phyloP scores from a whole-genome alignment of 2,113 vertebrate species.

The Martes martes region DNA sequence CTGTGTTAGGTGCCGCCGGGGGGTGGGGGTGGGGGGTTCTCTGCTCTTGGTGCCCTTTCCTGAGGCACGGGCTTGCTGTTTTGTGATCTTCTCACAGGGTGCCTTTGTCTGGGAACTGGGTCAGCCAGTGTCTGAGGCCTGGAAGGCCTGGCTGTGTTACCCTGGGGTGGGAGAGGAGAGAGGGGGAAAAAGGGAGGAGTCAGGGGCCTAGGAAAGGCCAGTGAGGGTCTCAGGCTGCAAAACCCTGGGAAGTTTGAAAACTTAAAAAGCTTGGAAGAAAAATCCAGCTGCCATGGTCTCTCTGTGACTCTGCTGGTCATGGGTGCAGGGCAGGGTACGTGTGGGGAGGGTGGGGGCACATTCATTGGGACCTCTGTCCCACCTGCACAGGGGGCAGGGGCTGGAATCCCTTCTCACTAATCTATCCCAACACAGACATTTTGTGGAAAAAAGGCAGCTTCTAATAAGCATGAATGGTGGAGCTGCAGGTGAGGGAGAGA shows the following conservation, averaged over 20 bases:
- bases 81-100: background rate
- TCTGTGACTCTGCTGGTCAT: background rate
- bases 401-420: background rate
- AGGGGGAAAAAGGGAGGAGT: background rate
- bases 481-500: background rate
- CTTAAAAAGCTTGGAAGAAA: background rate
- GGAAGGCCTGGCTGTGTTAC: background rate
- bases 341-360: background rate
- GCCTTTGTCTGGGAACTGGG: conserved; percentile 58
- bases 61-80: background rate
- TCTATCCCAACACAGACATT: background rate
- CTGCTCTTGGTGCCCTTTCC: background rate
- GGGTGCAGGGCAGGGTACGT: background rate
- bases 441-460: background rate
- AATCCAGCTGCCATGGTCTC: background rate
- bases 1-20: background rate
- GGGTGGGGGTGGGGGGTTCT: background rate
- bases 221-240: background rate
- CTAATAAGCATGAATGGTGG: background rate
- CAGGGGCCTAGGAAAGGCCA: background rate
- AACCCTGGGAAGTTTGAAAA: background rate
- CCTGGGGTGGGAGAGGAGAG: background rate
- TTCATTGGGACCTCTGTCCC: background rate
- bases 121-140: background rate
- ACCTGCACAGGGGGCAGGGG: background rate